Evolutionary conservation across 2,113 vertebrate species (phyloP), one percentile per base, ranked within the genome.

Genomic region (Macquaria ambigua): DNA sequence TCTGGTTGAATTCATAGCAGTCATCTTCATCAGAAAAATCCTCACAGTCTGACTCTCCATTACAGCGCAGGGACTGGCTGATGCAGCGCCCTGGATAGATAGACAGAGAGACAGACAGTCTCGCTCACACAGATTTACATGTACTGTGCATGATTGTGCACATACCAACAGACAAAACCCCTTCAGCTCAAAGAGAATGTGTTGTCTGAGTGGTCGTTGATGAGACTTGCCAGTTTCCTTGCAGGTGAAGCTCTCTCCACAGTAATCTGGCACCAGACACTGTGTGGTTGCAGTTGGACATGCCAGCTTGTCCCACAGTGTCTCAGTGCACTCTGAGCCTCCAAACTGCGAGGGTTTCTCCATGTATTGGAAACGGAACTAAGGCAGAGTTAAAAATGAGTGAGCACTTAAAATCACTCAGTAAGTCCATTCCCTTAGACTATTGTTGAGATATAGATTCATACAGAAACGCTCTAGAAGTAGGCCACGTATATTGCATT

Each of bases 191-290:
- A 46, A 43, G 6, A 64, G 21, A 31, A 56, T n/a, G 34, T 53
- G 25, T 21, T 0, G 8, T 68, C 14, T 59, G 20, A 43, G 14
- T n/a, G 39, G 59, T 43, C 0, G 8, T 48, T 25, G 34, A 8
- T 1, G 21, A 81, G 77, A 91, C 96, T 95, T 84, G 96, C 98
- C 98, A 77, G 95, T 94, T 74, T 93, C 96, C 34, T 89, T 21
- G 8, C 98, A 99, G 83, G 85, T 95, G 82, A 98, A 98, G 89
- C 96, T 96, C 23, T 96, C 90, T 52, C 95, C 97, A 18, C 98
- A 99, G 67, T 92, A 79, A 28, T 93, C 90, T 23, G 79, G 68
- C 34, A 56, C 88, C 3, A 90, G 8, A 84, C 98, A 99, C 0
- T 74, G 16, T 0, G 37, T 72, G 28, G 80, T 72, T 16, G 77